phyloP scores from a whole-genome alignment of 2,113 vertebrate species.

The Nycticebus coucang region DNA sequence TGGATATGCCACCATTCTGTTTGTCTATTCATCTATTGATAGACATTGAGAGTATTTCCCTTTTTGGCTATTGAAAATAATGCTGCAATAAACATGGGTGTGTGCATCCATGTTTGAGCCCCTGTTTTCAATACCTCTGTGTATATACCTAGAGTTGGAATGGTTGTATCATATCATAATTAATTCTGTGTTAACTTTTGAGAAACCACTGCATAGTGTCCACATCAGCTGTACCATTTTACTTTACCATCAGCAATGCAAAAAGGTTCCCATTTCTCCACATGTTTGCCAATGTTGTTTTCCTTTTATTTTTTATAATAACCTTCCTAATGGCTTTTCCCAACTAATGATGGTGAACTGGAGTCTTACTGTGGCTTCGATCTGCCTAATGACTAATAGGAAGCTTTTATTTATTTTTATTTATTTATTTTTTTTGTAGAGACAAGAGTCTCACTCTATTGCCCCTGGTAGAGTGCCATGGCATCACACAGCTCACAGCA shows the following conservation, averaged over 20 bases:
- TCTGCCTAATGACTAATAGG: not conserved
- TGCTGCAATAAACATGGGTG: not conserved
- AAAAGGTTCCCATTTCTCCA: not conserved
- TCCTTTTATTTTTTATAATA: not conserved
- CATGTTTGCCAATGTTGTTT: not conserved
- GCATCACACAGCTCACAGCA: too few species aligned
- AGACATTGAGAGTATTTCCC: not conserved
- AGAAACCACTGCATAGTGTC: not conserved
- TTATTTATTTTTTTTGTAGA: too few species aligned
- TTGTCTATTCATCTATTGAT: not conserved
- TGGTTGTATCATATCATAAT: not conserved
- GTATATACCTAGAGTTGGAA: not conserved
- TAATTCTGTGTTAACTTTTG: not conserved
- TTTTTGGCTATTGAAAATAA: not conserved
- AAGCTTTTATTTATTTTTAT: not conserved
- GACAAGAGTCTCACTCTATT: too few species aligned
- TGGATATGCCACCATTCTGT: not conserved
- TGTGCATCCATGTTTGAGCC: not conserved
- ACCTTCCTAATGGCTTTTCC: not conserved
- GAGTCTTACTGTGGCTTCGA: not conserved
- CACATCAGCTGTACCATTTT: not conserved
- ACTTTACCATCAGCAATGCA: not conserved
- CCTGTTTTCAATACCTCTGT: not conserved
- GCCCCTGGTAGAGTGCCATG: too few species aligned
- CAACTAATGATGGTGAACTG: not conserved